Percentiles rank a stretch among this genome's conserved stretches.
These are phyloP conservation scores for Nothobranchius furzeri DNA, from an alignment of 2,113 vertebrate species.

Conservation along the genomic window DNA sequence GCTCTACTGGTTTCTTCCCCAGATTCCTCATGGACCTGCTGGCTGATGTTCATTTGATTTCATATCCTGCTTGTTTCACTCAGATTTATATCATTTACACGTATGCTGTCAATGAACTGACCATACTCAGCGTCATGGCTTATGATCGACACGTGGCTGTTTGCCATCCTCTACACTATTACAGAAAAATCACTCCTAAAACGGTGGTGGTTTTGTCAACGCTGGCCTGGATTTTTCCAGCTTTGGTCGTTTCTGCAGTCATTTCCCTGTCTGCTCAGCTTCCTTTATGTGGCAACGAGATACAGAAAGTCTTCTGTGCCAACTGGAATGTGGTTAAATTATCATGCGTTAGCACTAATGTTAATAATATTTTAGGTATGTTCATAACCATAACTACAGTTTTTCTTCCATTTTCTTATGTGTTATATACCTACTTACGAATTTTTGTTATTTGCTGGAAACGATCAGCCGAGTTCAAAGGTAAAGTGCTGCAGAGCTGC, in stretches of 20 bases:
- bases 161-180: conserved; percentile 55
- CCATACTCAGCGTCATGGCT: conserved; percentile 49
- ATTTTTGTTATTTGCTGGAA: conserved; percentile 36
- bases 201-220: conserved; percentile 10
- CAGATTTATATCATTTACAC: conserved; percentile 55
- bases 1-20: conserved; percentile 47
- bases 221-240: conserved; percentile 28
- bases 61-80: conserved; percentile 42
- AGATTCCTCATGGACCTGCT: conserved; percentile 49
- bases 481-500: conserved; percentile 42
- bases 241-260: not conserved
- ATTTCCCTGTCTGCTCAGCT: conserved; percentile 11
- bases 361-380: conserved; percentile 30
- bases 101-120: conserved; percentile 37
- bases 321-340: conserved; percentile 50
- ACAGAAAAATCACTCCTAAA: conserved; percentile 36
- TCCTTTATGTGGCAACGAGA: conserved; percentile 44
- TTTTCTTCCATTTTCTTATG: conserved; percentile 27
- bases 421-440: conserved; percentile 41
- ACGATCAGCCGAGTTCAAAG: conserved; percentile 34
- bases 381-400: conserved; percentile 12
- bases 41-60: conserved; percentile 49
- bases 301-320: conserved; percentile 29
- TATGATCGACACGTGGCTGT: conserved; percentile 58
- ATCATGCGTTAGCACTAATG: conserved; percentile 33